phyloP scores from a whole-genome alignment of 2,888 invertebrate species.

The Nesidiocoris tenuis region DNA sequence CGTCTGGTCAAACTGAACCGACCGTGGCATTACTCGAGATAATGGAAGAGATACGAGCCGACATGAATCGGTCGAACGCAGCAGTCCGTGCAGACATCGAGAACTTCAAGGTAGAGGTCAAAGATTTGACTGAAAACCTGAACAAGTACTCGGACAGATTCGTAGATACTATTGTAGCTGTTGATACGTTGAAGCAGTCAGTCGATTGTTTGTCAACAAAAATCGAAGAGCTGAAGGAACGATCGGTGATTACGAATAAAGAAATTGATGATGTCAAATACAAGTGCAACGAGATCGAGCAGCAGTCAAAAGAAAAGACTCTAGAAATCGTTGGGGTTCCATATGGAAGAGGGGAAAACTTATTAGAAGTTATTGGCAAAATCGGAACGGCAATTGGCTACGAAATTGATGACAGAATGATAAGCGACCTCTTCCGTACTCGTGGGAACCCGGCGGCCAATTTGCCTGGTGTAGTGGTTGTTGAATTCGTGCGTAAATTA shows the following conservation, averaged over 20 bases:
- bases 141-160: no score
- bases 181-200: neutral
- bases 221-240: no score
- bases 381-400: neutral
- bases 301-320: neutral
- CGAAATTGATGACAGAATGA: neutral
- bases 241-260: no score
- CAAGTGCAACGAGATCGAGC: neutral
- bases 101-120: no score
- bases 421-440: neutral
- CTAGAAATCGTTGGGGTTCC: neutral
- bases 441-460: neutral
- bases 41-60: slow-evolving; percentile 8
- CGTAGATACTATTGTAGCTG: neutral
- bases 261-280: neutral
- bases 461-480: neutral
- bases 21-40: no score
- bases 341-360: neutral
- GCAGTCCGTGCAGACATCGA: no score
- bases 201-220: no score
- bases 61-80: no score
- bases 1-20: no score
- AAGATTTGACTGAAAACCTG: no score
- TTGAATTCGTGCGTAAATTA: neutral
- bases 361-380: neutral